A percentile compares a stretch with the other conserved stretches of the same genome.
phyloP scores from a whole-genome alignment of 2,888 invertebrate species.

The Tetrapedia diversipes region DNA sequence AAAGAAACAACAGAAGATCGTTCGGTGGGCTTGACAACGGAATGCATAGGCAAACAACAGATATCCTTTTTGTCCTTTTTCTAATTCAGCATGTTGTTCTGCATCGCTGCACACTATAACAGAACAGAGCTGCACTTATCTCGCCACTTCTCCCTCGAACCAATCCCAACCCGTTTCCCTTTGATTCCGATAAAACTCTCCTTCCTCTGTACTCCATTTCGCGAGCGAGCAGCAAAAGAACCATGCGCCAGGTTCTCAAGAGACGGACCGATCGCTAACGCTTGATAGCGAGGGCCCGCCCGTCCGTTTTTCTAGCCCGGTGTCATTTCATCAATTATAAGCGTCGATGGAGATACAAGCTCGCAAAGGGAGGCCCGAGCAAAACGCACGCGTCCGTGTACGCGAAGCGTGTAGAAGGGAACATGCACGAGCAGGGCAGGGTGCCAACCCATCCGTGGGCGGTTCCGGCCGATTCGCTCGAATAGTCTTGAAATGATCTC shows the following conservation, averaged over 20 bases:
- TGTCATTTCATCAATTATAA: conserved; percentile 74
- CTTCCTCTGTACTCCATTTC: neutral
- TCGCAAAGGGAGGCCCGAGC: conserved; percentile 18
- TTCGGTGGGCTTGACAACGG: neutral
- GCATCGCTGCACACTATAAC: neutral
- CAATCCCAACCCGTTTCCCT: neutral
- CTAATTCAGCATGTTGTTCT: neutral
- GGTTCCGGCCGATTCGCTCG: conserved; percentile 58
- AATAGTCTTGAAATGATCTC: conserved; percentile 56
- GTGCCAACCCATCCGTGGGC: conserved; percentile 60
- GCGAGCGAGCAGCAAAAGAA: neutral
- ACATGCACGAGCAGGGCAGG: conserved; percentile 40
- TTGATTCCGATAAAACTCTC: neutral
- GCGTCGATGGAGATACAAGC: conserved; percentile 58
- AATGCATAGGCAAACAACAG: neutral
- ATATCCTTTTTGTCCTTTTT: neutral
- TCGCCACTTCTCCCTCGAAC: neutral
- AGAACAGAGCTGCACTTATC: neutral
- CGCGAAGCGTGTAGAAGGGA: conserved; percentile 8
- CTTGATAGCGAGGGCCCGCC: conserved; percentile 59
- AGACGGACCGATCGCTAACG: conserved; percentile 51
- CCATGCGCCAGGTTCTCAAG: neutral
- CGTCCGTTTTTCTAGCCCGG: conserved; percentile 47
- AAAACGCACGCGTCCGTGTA: neutral
- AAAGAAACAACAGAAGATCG: too few species aligned